These are phyloP conservation scores for Marmota flaviventris DNA, from an alignment of 2,113 vertebrate genomes.

Conservation along the genomic window DNA sequence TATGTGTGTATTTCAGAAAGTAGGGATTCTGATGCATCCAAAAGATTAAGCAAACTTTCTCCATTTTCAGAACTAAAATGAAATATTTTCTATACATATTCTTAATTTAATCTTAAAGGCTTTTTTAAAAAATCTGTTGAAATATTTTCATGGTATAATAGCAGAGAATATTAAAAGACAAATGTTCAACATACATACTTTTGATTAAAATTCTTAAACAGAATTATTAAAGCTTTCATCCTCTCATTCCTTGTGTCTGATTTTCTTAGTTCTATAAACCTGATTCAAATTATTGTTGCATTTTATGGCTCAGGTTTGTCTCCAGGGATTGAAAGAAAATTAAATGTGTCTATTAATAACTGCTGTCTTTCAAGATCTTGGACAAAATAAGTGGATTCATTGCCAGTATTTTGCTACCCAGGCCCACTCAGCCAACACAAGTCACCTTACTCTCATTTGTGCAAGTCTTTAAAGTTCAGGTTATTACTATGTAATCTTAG, in stretches of 20 bases:
- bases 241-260: not conserved
- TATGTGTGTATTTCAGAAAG: not conserved
- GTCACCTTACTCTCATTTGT: not conserved
- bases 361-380: not conserved
- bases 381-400: not conserved
- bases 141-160: not conserved
- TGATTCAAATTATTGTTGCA: not conserved
- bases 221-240: not conserved
- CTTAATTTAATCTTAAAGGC: not conserved
- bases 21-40: rapidly evolving
- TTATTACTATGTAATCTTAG: not conserved
- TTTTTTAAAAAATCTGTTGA: not conserved
- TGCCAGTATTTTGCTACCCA: not conserved
- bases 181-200: not conserved
- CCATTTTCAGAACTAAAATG: not conserved
- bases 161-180: not conserved
- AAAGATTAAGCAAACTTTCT: not conserved
- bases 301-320: not conserved
- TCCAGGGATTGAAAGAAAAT: not conserved
- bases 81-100: conserved; percentile 3
- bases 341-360: not conserved
- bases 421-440: not conserved
- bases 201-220: not conserved
- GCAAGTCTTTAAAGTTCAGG: not conserved
- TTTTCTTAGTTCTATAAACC: not conserved